These are phyloP conservation scores for Thaumatotibia leucotreta DNA, from an alignment of 1,140 invertebrate genomes.

Conservation along the genomic window DNA sequence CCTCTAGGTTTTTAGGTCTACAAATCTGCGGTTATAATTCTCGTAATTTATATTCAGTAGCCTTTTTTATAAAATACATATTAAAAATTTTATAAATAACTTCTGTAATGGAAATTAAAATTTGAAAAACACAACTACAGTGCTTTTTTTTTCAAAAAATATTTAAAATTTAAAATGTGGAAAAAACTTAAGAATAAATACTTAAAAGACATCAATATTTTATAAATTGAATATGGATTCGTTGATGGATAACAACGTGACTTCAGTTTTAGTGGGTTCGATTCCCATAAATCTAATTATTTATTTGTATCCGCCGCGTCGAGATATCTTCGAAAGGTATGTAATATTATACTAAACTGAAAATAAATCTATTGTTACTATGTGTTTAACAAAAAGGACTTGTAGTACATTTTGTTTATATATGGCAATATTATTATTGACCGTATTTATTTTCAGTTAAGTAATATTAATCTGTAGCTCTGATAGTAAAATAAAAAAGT, in stretches of 20 bases:
- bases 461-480: background rate
- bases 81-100: no score
- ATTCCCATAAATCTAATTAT: background rate
- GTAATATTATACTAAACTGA: background rate
- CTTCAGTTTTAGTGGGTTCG: background rate
- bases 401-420: background rate
- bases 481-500: background rate
- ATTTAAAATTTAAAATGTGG: no score
- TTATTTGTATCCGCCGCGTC: background rate
- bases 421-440: background rate
- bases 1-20: background rate
- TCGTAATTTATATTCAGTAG: no score
- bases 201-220: no score
- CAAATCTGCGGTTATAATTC: no score
- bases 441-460: background rate
- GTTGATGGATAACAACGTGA: background rate
- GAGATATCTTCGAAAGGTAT: background rate
- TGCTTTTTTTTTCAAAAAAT: no score
- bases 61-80: no score
- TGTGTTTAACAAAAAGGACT: background rate
- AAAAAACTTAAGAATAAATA: no score
- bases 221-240: no score
- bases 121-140: no score
- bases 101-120: no score
- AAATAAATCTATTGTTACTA: background rate